Conservation (phyloP, 1,140 invertebrate genomes). For the Cryptotermes secundus region DNA sequence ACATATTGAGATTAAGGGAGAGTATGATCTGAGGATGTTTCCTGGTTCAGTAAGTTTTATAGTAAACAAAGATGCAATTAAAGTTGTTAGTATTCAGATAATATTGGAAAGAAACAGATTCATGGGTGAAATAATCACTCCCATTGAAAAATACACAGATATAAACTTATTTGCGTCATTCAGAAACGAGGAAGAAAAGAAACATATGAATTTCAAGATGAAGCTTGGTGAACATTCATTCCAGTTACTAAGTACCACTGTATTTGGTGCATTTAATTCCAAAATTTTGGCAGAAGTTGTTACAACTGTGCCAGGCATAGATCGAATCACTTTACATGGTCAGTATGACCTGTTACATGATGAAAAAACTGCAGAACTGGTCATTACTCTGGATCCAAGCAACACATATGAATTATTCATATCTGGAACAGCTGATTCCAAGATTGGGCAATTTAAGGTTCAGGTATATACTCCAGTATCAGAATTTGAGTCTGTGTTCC, state of each 20-base stretch:
- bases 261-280: neutral
- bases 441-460: neutral
- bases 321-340: neutral
- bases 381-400: neutral
- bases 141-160: neutral
- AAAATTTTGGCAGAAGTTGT: neutral
- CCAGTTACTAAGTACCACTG: neutral
- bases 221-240: neutral
- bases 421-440: neutral
- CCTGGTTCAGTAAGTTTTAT: neutral
- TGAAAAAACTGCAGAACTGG: neutral
- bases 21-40: neutral
- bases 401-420: neutral
- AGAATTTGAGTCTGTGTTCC: neutral
- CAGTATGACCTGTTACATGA: constrained; percentile 15
- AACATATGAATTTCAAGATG: neutral
- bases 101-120: neutral
- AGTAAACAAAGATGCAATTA: neutral
- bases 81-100: neutral
- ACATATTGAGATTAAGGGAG: neutral
- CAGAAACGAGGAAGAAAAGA: neutral
- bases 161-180: neutral
- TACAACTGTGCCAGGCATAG: neutral
- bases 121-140: neutral
- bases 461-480: neutral